Evolutionary conservation across 2,797 vertebrate species (phyloP).

Genomic region (Varecia variegata): DNA sequence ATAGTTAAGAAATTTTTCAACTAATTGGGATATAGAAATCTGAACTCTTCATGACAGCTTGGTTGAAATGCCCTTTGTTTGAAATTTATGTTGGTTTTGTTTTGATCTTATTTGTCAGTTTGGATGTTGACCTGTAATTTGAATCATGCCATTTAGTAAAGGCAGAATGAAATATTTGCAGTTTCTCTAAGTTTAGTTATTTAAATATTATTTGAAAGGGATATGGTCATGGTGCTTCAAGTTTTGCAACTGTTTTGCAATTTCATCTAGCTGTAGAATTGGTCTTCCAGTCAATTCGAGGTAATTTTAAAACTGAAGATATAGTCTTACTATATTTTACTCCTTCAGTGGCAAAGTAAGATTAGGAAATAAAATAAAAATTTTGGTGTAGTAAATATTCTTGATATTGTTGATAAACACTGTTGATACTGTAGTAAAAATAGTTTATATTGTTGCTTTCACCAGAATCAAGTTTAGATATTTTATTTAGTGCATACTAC

Average conservation of each 20-base stretch:
- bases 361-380: conserved; percentile 47
- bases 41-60: neutral
- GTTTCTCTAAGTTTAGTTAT: conserved; percentile 17
- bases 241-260: conserved; percentile 39
- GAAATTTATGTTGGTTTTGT: conserved; percentile 44
- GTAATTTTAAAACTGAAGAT: conserved; percentile 56
- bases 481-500: conserved; percentile 32
- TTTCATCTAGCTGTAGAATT: conserved; percentile 34
- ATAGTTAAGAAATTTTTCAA: neutral
- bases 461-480: conserved; percentile 34
- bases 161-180: conserved; percentile 15
- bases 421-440: conserved; percentile 29
- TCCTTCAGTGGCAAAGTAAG: neutral
- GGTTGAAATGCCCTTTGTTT: conserved; percentile 30
- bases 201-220: conserved; percentile 44
- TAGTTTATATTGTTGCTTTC: neutral
- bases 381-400: neutral
- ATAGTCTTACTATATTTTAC: neutral
- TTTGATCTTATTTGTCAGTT: conserved; percentile 30
- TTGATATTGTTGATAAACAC: neutral
- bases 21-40: conserved; percentile 24
- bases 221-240: neutral
- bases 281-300: neutral
- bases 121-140: conserved; percentile 42
- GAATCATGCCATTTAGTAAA: conserved; percentile 24